These are phyloP conservation scores for Drosophila sulfurigaster DNA, from an alignment of 1,140 invertebrate species.

Conservation along the genomic window DNA sequence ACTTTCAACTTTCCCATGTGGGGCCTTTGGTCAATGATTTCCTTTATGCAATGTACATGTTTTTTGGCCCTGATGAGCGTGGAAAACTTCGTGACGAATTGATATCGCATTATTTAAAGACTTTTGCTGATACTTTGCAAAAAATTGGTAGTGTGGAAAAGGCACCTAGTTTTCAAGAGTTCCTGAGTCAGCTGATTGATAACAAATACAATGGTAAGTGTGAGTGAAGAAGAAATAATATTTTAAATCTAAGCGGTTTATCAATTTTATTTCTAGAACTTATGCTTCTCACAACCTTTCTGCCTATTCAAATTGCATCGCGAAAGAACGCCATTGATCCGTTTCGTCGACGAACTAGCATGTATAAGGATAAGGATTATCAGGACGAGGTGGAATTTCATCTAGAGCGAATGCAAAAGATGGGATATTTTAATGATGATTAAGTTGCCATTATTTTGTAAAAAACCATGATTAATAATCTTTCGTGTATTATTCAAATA, in stretches of 20 bases:
- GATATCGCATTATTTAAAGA: conserved; percentile 38
- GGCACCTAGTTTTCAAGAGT: conserved; percentile 32
- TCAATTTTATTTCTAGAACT: conserved; percentile 18
- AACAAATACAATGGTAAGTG: conserved; percentile 30
- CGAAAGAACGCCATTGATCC: conserved; percentile 34
- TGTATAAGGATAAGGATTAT: conserved; percentile 38
- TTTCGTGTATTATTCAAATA: no score
- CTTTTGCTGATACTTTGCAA: conserved; percentile 23
- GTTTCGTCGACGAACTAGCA: conserved; percentile 20
- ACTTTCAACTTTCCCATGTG: conserved; percentile 47
- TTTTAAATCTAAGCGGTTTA: neutral
- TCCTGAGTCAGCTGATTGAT: conserved; percentile 27
- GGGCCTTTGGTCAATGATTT: conserved; percentile 50
- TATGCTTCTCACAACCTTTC: conserved; percentile 33
- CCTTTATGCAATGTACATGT: conserved; percentile 50
- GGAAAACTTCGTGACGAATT: conserved; percentile 27
- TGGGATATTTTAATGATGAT: conserved; percentile 15
- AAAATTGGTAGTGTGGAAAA: conserved; percentile 25
- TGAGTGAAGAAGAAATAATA: no score
- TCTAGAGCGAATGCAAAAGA: conserved; percentile 5
- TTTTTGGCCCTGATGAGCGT: conserved; percentile 40
- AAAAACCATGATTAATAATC: neutral
- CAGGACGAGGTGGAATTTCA: conserved; percentile 31
- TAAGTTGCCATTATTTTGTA: neutral
- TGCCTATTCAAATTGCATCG: conserved; percentile 28